These are phyloP conservation scores for Salticus scenicus DNA, from an alignment of 2,888 invertebrate species.

Conservation along the genomic window DNA sequence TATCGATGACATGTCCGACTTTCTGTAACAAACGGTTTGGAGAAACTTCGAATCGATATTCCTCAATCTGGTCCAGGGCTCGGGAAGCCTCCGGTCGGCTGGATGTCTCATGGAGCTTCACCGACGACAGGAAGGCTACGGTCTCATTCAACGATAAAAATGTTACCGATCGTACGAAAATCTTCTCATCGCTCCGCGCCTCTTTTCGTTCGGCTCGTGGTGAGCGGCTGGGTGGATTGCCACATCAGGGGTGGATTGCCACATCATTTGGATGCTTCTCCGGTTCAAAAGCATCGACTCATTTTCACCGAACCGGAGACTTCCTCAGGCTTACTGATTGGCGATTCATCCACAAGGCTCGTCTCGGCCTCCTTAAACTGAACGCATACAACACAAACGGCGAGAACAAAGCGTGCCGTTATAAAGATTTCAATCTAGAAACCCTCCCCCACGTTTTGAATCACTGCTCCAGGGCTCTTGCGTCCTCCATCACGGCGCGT, in stretches of 20 bases:
- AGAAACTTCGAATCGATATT: neutral
- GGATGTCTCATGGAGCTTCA: neutral
- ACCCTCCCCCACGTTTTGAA: slow-evolving; percentile 19
- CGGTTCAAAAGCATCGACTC: neutral
- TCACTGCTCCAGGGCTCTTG: neutral
- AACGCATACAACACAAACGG: neutral
- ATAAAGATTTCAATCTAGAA: neutral
- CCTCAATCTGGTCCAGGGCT: neutral
- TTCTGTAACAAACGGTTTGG: neutral
- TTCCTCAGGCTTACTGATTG: neutral
- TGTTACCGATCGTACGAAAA: neutral
- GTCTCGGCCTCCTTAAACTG: neutral
- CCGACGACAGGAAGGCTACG: neutral
- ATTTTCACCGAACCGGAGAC: neutral
- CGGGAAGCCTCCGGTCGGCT: neutral
- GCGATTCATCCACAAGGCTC: neutral
- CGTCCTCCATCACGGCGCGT: no score
- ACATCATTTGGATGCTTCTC: no score
- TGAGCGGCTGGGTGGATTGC: neutral
- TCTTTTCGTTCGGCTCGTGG: neutral
- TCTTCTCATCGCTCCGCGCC: neutral
- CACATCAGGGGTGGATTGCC: neutral
- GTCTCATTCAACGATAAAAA: neutral
- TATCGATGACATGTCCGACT: neutral
- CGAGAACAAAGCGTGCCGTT: neutral